Evolutionary conservation across 1,140 invertebrate species (phyloP).

Genomic region (Rhagoletis pomonella): DNA sequence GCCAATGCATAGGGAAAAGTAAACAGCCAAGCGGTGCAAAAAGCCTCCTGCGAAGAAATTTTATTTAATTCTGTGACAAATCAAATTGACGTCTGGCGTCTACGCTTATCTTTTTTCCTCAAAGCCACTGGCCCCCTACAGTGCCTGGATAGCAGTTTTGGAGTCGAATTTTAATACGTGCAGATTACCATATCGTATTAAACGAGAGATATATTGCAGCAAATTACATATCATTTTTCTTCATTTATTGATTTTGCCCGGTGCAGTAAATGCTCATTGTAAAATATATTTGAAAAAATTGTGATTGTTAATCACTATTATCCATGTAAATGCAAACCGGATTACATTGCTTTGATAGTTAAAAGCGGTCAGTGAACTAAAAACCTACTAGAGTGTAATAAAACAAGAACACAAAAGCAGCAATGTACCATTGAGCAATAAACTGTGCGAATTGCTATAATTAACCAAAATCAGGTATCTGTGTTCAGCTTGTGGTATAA

Average conservation of each 20-base stretch:
- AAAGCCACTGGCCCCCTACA: conserved; percentile 1
- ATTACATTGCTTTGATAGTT: not conserved
- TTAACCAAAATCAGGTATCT: not conserved
- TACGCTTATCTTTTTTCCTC: not conserved
- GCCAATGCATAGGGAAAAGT: not conserved
- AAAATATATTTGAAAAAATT: too few relatives aligned
- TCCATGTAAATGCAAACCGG: not conserved
- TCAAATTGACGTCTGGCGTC: not conserved
- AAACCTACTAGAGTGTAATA: conserved; percentile 18
- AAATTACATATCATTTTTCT: conserved; percentile 4
- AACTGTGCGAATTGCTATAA: not conserved
- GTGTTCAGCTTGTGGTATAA: not conserved
- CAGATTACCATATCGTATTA: not conserved
- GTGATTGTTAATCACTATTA: too few relatives aligned
- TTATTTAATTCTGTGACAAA: conserved; percentile 17
- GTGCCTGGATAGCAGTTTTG: not conserved
- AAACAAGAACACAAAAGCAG: not conserved
- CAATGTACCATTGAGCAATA: not conserved
- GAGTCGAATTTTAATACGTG: conserved; percentile 2
- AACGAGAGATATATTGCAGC: not conserved
- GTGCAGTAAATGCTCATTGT: not conserved
- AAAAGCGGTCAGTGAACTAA: not conserved
- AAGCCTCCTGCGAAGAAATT: conserved; percentile 42
- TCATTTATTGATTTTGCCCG: conserved; percentile 17
- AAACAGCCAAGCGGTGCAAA: not conserved